phyloP scores from a whole-genome alignment of 2,888 invertebrate species.

The Apamea monoglypha region DNA sequence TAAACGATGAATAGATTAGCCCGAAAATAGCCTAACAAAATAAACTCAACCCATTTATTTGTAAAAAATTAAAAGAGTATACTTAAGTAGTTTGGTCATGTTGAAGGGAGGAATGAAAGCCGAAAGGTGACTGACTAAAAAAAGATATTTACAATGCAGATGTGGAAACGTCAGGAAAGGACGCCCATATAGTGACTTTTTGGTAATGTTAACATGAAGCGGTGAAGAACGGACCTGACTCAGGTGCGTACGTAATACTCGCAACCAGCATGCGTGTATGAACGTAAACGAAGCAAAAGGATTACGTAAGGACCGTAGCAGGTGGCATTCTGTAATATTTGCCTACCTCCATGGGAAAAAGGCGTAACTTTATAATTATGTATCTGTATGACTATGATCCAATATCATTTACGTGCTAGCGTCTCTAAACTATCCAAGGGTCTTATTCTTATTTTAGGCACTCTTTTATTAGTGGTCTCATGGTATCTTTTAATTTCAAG shows the following conservation, averaged over 20 bases:
- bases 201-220: not conserved
- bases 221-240: too few species aligned
- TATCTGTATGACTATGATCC: not conserved
- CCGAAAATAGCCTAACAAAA: not conserved
- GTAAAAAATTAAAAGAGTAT: not conserved
- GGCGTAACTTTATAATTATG: not conserved
- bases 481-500: not conserved
- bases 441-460: not conserved
- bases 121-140: not conserved
- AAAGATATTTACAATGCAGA: not conserved
- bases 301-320: not conserved
- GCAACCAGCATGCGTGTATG: not conserved
- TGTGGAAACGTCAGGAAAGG: not conserved
- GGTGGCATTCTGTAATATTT: not conserved
- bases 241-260: not conserved
- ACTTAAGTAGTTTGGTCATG: not conserved
- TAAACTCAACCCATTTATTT: not conserved
- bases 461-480: not conserved
- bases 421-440: not conserved
- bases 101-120: not conserved
- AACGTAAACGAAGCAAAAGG: not conserved
- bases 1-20: too few species aligned
- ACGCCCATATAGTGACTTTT: not conserved
- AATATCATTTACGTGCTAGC: not conserved
- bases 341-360: not conserved